Evolutionary conservation across 2,797 vertebrate species (phyloP), one percentile per base, ranked within the genome.

Genomic region (Melanotaenia boesemani): DNA sequence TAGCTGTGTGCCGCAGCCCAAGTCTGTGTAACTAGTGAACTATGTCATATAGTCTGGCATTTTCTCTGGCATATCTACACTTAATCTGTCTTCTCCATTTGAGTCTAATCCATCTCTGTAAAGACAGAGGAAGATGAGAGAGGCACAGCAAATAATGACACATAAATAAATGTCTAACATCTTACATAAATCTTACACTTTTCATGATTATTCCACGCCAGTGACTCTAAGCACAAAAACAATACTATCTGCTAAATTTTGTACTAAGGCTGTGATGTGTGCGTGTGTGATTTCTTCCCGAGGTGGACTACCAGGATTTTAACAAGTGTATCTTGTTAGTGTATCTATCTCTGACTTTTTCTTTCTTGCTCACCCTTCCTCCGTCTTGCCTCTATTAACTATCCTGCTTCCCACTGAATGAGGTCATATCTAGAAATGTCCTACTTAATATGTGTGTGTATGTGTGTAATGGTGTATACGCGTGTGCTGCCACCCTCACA

Each of bases 391-490:
- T 82, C 63, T 67, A 57, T 85, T 85, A 83, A 74, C 74, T 74
- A 70, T 77, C 77, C 77, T 56, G 80, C 78, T 76, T 88, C 75
- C 67, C 63, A 50, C 68, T 75, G 81, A 93, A 92, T 88, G 80
- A 91, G 92, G 87, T 91, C 91, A 86, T 89, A 85, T 89, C 85
- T 91, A 70, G 77, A 90, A 89, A 82, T 83, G 92, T 88, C 90
- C 89, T 88, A 91, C 79, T 88, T 94, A 83, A 56, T 89, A 70
- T 76, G 75, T 73, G 62, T 81, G 73, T 79, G 77, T 60, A 58
- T 39, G 37, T 13, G 37, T 39, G 37, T 39, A 39, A 39, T 39
- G 37, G 73, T 79, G 77, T 60, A 52, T 34, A 72, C 57, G 58
- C 5, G 30, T 18, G 63, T 50, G 74, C 74, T 79, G 84, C 92